A percentile compares a stretch with the other conserved stretches of the same genome.
phyloP scores from a whole-genome alignment of 2,113 vertebrate species.

The Oxyura jamaicensis region DNA sequence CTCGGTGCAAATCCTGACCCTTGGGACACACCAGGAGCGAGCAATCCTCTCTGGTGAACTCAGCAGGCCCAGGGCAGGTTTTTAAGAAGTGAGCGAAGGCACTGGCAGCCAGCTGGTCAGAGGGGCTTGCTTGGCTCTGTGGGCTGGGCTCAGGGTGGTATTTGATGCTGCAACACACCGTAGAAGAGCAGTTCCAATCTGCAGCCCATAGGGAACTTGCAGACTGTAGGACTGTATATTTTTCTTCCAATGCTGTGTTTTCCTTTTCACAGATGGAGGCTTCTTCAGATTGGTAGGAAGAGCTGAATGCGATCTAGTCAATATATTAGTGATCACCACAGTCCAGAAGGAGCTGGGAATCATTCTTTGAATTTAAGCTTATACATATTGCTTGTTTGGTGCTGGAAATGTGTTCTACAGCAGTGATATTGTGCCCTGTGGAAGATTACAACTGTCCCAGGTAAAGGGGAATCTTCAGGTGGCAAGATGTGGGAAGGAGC shows the following conservation, averaged over 20 bases:
- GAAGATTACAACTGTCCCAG: background rate
- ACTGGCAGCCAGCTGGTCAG: background rate
- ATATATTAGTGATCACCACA: background rate
- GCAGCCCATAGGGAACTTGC: background rate
- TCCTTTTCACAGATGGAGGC: background rate
- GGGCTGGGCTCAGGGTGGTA: background rate
- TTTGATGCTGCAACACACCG: background rate
- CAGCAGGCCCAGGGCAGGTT: fast-evolving
- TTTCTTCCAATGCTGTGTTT: background rate
- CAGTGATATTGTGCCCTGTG: background rate
- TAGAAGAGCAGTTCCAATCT: background rate
- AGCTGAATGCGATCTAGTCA: fast-evolving
- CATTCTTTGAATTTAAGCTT: background rate
- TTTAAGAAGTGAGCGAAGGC: background rate
- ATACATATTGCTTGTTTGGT: background rate
- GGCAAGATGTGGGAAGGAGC: background rate
- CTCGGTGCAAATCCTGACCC: background rate
- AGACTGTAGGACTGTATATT: background rate
- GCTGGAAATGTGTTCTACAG: background rate
- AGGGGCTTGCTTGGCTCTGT: background rate
- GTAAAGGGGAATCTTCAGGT: background rate
- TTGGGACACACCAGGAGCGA: background rate
- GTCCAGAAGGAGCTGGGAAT: background rate
- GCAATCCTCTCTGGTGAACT: background rate
- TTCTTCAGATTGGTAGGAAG: background rate